Base-by-base conservation (phyloP, 2,888 invertebrate species). In the Cryptus armator region DNA sequence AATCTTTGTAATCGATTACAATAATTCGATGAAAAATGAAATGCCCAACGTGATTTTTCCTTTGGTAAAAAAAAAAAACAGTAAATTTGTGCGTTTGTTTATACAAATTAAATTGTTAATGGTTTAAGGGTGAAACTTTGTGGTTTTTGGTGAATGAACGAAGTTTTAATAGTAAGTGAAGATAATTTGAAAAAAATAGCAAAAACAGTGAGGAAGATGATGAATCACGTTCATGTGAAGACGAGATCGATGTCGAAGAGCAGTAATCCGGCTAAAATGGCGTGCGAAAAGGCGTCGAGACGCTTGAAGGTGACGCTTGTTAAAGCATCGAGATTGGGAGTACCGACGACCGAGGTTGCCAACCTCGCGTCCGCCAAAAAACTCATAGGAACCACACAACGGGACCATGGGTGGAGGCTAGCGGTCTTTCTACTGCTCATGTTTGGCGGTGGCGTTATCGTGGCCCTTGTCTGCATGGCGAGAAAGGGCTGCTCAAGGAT, bases 321-420 rank as follows among this genome's bases (percentile, higher is more conserved):
- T 78, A 93, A 91, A 86, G 93, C 93, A 71, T 91, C 93, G 75
- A 89, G 93, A 29, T 83, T 93, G n/a, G 93, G 92, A 62, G 90
- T 93, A 74, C 86, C 90, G 32, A 89, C 91, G 75, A 83, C 87
- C 81, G 93, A 93, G 70, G 90, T 93, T 72, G 92, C 92, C 64
- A 88, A 88, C 75, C 86, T 93, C 75, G 89, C 92, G 5, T 89
- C 91, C 24, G 92, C 92, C 74, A 92, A 91, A 87, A 91, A 90
- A 66, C 91, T 93, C 81, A 90, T 93, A 44, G 91, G 37, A 2
- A 7, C 37, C 37, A 37, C 93, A 16, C 91, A 91, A 59, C 90
- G 92, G 86, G 93, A 93, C 89, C 91, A 93, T 87, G 93, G 92
- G 48, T 93, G 93, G 93, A 92, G 91, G 86, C 89, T 93, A 78